These are phyloP conservation scores for Typhlomys cinereus DNA, from an alignment of 2,113 vertebrate genomes.

Conservation along the genomic window DNA sequence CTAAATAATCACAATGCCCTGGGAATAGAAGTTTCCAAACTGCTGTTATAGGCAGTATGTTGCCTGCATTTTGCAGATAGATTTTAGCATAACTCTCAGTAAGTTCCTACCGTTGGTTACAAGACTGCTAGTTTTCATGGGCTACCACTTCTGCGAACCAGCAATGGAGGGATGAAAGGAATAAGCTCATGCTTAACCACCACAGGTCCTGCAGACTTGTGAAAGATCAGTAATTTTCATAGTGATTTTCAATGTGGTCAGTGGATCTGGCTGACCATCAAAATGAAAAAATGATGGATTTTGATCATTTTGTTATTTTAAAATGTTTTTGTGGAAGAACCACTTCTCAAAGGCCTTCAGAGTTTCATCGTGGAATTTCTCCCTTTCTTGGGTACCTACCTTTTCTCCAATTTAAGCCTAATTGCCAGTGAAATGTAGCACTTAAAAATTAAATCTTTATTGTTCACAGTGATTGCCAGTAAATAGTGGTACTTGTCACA, in stretches of 20 bases:
- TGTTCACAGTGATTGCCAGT: neutral
- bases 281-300: neutral
- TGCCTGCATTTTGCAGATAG: neutral
- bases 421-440: neutral
- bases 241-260: neutral
- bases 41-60: neutral
- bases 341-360: neutral
- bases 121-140: neutral
- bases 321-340: neutral
- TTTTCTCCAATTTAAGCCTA: neutral
- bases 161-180: neutral
- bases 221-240: neutral
- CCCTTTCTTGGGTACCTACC: neutral
- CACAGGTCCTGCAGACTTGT: neutral
- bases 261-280: neutral
- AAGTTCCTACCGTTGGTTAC: neutral
- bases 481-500: neutral
- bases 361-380: neutral
- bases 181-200: neutral
- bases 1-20: neutral
- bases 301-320: neutral
- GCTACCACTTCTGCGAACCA: neutral
- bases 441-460: neutral
- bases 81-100: neutral
- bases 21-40: slow-evolving; percentile 16